phyloP scores from a whole-genome alignment of 1,140 invertebrate genomes.

The Rhizoglyphus robini region DNA sequence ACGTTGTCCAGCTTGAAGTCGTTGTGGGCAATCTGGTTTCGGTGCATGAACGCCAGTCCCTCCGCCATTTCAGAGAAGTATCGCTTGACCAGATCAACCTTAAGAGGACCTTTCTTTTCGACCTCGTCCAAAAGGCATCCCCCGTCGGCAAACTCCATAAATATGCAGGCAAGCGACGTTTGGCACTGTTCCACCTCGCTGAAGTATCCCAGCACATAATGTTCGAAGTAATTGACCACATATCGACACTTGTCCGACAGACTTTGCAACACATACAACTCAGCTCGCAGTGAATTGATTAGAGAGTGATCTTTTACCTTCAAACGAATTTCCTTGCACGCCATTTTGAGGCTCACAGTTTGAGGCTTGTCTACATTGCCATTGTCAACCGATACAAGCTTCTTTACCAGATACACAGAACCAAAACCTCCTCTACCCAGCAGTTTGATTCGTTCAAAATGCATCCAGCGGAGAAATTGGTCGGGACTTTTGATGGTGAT shows the following conservation, averaged over 20 bases:
- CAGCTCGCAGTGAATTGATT: background rate
- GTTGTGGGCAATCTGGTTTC: background rate
- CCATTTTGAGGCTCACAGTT: background rate
- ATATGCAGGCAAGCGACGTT: background rate
- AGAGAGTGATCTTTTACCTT: background rate
- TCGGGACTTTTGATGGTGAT: background rate
- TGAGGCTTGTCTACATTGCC: background rate
- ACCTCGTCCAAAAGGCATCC: background rate
- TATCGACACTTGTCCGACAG: background rate
- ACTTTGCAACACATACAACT: background rate
- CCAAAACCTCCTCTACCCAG: background rate
- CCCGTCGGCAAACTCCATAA: background rate
- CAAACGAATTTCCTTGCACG: background rate
- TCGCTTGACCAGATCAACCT: background rate
- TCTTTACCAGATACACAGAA: background rate
- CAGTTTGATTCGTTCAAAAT: background rate
- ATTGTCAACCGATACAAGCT: background rate
- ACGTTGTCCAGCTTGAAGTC: slow-evolving; percentile 6
- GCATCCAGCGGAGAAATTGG: background rate
- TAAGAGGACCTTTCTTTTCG: background rate
- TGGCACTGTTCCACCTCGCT: background rate
- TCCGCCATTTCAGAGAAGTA: background rate
- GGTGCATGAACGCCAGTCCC: background rate
- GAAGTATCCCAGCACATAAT: background rate
- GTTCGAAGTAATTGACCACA: background rate